A percentile compares a stretch with the other conserved stretches of the same genome.
phyloP scores from a whole-genome alignment of 2,888 invertebrate genomes.

The Cerceris rybyensis region DNA sequence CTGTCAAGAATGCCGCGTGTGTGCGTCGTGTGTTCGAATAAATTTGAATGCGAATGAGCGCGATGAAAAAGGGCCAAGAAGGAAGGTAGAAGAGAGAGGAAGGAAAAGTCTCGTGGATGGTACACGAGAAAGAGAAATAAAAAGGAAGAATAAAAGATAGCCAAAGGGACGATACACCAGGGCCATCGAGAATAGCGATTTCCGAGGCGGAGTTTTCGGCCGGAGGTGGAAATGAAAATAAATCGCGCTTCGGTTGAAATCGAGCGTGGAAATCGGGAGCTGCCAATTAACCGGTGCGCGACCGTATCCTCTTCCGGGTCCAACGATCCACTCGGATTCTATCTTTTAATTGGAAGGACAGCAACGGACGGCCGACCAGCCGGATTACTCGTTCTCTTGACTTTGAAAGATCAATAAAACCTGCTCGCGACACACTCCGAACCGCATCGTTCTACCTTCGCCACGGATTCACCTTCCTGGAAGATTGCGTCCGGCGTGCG shows the following conservation, averaged over 20 bases:
- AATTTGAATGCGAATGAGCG: conserved; percentile 69
- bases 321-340: conserved; percentile 33
- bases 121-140: not conserved
- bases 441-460: conserved; percentile 3
- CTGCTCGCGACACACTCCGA: conserved; percentile 45
- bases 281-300: conserved; percentile 60
- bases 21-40: conserved; percentile 69
- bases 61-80: conserved; percentile 40
- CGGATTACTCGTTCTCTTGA: conserved; percentile 62
- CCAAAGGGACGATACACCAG: not conserved
- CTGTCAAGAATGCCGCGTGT: conserved; percentile 59
- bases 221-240: conserved; percentile 56
- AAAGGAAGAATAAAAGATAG: not conserved
- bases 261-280: conserved; percentile 49
- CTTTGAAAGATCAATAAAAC: conserved; percentile 64
- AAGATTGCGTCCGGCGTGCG: conserved; percentile 59
- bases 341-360: conserved; percentile 66
- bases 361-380: conserved; percentile 30
- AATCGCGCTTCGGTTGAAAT: conserved; percentile 46
- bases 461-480: conserved; percentile 18
- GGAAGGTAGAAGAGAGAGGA: not conserved
- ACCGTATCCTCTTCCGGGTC: conserved; percentile 24
- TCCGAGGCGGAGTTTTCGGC: conserved; percentile 7
- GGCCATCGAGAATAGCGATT: conserved; percentile 37
- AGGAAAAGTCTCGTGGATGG: not conserved